Percentiles rank a stretch among this genome's conserved stretches.
phyloP scores from a whole-genome alignment of 2,797 vertebrate species.

The Phrynocephalus forsythii region DNA sequence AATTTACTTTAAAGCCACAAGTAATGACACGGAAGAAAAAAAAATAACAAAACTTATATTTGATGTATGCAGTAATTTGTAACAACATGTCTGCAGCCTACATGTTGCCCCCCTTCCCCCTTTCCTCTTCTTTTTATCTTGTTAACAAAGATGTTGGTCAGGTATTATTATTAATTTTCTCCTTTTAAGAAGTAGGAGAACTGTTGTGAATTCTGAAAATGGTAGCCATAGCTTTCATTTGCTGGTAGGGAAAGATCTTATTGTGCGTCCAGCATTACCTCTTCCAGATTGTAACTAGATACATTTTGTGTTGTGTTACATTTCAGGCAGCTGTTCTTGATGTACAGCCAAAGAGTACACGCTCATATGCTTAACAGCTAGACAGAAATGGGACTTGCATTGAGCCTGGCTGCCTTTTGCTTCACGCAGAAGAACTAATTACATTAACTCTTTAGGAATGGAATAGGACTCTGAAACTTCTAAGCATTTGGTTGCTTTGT shows the following conservation, averaged over 20 bases:
- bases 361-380: slow-evolving; percentile 16
- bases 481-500: slow-evolving; percentile 26
- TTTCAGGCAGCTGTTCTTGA: slow-evolving; percentile 49
- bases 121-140: background rate
- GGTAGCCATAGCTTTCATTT: slow-evolving; percentile 38
- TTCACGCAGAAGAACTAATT: background rate
- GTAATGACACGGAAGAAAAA: background rate
- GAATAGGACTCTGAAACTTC: slow-evolving; percentile 6
- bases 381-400: background rate
- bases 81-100: background rate
- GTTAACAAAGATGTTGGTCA: background rate
- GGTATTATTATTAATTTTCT: background rate
- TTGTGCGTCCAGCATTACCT: slow-evolving; percentile 1
- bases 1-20: background rate
- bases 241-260: slow-evolving; percentile 10
- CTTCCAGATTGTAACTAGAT: slow-evolving; percentile 44
- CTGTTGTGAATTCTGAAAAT: slow-evolving; percentile 15
- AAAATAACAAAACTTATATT: background rate
- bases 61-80: background rate
- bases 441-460: slow-evolving; percentile 12
- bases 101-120: too few species aligned
- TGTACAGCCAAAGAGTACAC: slow-evolving; percentile 21
- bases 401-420: background rate
- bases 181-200: background rate
- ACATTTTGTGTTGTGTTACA: slow-evolving; percentile 46